Evolutionary conservation across 2,888 invertebrate species (phyloP), one percentile per base, ranked within the genome.

Genomic region (Idaea biselata): DNA sequence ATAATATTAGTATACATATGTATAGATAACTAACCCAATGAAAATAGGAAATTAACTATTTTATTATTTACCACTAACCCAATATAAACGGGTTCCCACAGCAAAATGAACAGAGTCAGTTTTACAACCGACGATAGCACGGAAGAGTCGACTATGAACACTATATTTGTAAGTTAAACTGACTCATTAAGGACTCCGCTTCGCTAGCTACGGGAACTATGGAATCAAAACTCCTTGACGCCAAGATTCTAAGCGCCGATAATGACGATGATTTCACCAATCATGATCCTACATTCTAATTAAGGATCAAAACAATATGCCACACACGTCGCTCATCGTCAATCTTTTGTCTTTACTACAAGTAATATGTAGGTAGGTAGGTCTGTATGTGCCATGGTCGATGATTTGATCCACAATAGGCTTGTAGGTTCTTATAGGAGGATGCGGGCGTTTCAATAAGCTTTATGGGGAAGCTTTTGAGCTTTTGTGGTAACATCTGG

Each of bases 391-490:
- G 77, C 76, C 74, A 73, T 74, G 68, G 90, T 89, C 91, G 89
- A 87, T 87, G 88, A 84, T 88, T 87, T 88, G 88, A 88, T 86
- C 79, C 83, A 91, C 89, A 91, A 91, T 89, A 79, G 80, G 80
- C 5, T 3, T 71, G 69, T 75, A 78, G 84, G 79, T 25, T 25
- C 25, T 25, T 25, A 25, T 25, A 25, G 87, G 87, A 87, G 87
- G 89, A 92, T 92, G 92, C 91, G 91, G 91, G 91, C 82, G 72
- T 71, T 72, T 89, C 85, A 89, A 91, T 90, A 75, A 72, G 80
- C 84, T 87, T 85, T 84, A 86, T 82, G 82, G 76, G 62, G 71
- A 71, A 74, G 79, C 82, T 78, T 83, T 89, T 90, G 88, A 74
- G 79, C 82, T 78, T 83, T 89, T 90, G 88, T 89, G 82, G 83